Percentiles rank a stretch among this genome's conserved stretches.
Evolutionary conservation across 1,140 invertebrate species (phyloP).

Genomic region (Berghia stephanieae): DNA sequence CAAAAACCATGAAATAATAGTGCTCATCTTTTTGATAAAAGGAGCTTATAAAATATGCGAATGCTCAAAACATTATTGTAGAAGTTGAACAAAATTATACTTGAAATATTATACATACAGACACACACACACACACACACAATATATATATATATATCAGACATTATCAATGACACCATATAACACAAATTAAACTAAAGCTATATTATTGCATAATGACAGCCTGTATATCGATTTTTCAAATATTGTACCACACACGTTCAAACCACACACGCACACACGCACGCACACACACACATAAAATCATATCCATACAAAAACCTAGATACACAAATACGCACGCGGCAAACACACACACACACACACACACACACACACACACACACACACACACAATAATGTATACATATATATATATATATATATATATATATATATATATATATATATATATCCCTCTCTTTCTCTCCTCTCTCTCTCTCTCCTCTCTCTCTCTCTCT

Average conservation of each 20-base stretch:
- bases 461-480: neutral
- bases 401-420: neutral
- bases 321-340: neutral
- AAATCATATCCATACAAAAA: neutral
- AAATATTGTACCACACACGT: neutral
- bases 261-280: conserved; percentile 13
- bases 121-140: neutral
- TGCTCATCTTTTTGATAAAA: too few relatives aligned
- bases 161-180: neutral
- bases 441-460: too few relatives aligned
- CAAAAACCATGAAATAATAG: too few relatives aligned
- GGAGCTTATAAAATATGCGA: neutral
- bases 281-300: neutral
- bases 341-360: neutral
- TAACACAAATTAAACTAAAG: neutral
- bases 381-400: too few relatives aligned
- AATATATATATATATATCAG: too few relatives aligned
- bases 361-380: too few relatives aligned
- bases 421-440: neutral
- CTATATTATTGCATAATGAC: neutral
- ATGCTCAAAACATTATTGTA: too few relatives aligned
- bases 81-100: too few relatives aligned
- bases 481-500: too few relatives aligned
- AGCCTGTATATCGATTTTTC: neutral
- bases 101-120: neutral